Evolutionary conservation across 2,113 vertebrate genomes (phyloP).

Genomic region (Dendrocopos noguchii): DNA sequence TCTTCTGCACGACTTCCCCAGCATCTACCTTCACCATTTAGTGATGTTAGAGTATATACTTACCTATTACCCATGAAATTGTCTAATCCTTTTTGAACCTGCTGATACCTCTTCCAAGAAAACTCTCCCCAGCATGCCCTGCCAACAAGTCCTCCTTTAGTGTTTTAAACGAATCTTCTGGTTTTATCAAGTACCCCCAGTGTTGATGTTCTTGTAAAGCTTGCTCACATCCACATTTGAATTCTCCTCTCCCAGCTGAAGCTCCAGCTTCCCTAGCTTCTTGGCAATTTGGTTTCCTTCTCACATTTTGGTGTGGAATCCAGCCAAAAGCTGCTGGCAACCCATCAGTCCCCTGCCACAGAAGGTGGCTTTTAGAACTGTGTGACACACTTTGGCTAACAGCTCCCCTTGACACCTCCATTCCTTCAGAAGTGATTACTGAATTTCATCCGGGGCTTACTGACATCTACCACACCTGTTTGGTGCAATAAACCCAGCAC

Average conservation of each 20-base stretch:
- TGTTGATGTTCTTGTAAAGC: background rate
- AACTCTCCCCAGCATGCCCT: background rate
- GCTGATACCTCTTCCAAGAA: too few species aligned
- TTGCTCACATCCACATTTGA: accelerated
- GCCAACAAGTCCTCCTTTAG: background rate
- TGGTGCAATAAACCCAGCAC: background rate
- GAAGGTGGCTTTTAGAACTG: background rate
- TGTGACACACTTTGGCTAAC: background rate
- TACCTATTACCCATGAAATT: background rate
- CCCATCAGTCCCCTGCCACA: background rate
- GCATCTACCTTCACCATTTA: background rate
- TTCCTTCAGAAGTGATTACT: background rate
- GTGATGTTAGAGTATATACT: background rate
- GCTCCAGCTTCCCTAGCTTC: background rate
- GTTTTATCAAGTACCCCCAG: background rate
- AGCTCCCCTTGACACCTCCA: background rate
- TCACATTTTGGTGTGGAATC: background rate
- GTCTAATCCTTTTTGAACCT: background rate
- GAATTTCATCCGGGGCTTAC: background rate
- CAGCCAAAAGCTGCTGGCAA: background rate
- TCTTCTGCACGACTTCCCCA: background rate
- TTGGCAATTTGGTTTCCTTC: background rate
- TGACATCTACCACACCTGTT: background rate
- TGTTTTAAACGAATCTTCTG: background rate
- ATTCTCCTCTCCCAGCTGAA: background rate